Evolutionary conservation across 1,140 invertebrate species (phyloP).

Genomic region (Gonioctena quinquepunctata): DNA sequence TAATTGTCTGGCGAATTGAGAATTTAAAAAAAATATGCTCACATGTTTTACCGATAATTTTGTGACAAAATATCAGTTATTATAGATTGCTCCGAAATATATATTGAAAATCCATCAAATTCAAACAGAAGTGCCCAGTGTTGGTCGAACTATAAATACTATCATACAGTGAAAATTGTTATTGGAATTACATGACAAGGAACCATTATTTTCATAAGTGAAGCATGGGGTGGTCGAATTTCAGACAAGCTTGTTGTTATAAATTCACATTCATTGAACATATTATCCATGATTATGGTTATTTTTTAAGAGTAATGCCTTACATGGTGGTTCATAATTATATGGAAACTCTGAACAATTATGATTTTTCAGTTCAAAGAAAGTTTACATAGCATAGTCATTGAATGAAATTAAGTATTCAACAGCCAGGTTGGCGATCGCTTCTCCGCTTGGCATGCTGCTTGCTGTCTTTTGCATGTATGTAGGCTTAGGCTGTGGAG

Average conservation of each 20-base stretch:
- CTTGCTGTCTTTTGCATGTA: no score
- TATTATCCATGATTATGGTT: no score
- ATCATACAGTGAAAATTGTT: constrained; percentile 29
- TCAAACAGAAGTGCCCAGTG: constrained; percentile 4
- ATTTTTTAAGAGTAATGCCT: no score
- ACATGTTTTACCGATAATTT: constrained; percentile 4
- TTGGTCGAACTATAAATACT: constrained; percentile 35
- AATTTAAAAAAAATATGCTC: background rate
- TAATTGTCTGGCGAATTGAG: background rate
- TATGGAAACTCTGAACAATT: no score
- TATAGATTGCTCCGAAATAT: constrained; percentile 29
- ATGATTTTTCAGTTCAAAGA: no score
- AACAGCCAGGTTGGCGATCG: no score
- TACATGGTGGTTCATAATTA: no score
- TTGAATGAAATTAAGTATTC: no score
- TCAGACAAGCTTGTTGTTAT: constrained; percentile 25
- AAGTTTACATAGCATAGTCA: no score
- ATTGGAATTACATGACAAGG: constrained; percentile 28
- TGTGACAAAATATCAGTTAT: constrained; percentile 11
- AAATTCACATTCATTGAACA: constrained; percentile 18
- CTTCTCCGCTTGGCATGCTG: no score
- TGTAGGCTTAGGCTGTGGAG: no score
- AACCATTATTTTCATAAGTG: constrained; percentile 21
- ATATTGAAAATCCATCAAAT: background rate
- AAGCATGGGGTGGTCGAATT: constrained; percentile 27